A percentile compares a stretch with the other conserved stretches of the same genome.
phyloP scores from a whole-genome alignment of 1,140 invertebrate species.

The Meloidogyne floridensis region DNA sequence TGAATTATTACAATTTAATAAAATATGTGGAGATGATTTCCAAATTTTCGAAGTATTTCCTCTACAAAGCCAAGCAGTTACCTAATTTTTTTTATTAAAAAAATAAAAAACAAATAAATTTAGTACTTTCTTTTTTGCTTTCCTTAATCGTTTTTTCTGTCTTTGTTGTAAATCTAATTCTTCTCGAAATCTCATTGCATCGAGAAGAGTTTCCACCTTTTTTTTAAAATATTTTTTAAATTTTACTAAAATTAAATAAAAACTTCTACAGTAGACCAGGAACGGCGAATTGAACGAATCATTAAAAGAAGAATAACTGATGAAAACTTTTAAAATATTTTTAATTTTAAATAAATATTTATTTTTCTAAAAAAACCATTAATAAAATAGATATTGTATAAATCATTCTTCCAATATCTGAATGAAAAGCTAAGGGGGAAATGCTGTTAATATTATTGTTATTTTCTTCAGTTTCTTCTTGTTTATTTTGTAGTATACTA shows the following conservation, averaged over 20 bases:
- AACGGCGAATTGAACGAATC: conserved; percentile 48
- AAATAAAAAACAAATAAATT: neutral
- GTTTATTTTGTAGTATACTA: neutral
- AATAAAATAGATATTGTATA: conserved; percentile 49
- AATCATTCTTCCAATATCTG: conserved; percentile 46
- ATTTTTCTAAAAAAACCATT: conserved; percentile 29
- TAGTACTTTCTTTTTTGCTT: conserved; percentile 49
- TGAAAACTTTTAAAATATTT: conserved; percentile 31
- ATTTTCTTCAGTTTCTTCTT: neutral
- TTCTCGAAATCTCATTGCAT: conserved; percentile 50
- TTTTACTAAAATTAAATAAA: too few species aligned
- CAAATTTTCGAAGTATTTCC: conserved; percentile 36
- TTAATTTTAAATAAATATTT: neutral
- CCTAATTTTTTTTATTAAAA: conserved; percentile 23
- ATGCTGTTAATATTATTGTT: neutral
- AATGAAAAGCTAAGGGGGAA: conserved; percentile 31
- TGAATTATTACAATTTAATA: conserved; percentile 15
- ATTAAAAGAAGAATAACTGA: conserved; percentile 46
- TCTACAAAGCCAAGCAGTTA: conserved; percentile 41
- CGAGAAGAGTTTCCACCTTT: conserved; percentile 45
- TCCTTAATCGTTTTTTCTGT: conserved; percentile 47
- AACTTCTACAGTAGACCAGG: conserved; percentile 36
- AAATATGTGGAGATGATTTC: conserved; percentile 40
- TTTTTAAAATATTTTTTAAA: too few species aligned
- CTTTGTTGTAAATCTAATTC: conserved; percentile 45